Evolutionary conservation across 2,113 vertebrate species (phyloP), one percentile per base, ranked within the genome.

Genomic region (Sturnira hondurensis): DNA sequence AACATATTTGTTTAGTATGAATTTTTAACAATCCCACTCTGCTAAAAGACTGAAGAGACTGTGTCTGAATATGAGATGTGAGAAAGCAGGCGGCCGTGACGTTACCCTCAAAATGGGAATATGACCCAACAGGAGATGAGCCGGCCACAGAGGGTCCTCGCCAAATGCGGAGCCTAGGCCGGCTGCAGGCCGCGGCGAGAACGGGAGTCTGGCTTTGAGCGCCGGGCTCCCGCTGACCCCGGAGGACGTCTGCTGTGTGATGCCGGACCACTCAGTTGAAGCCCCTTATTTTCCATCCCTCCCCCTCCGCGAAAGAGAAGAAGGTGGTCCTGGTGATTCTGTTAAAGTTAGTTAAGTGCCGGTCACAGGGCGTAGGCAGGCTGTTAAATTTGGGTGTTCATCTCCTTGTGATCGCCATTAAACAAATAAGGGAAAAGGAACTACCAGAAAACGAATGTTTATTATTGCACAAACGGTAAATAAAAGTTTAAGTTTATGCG

Each of bases 121-220:
- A 43, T 38, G n/a, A 16, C 1, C 68, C 47, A 43, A 3, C 26
- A 56, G 4, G 16, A 71, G 71, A n/a, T 2, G 12, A 28, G 70
- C 28, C 71, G 76, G 65, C 16, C 0, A 45, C 5, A 2, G 0
- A 7, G 13, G 52, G 33, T 47, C 2, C 61, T 33, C 20, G 17
- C 14, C 67, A 7, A 2, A 6, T 9, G 0, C 10, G n/a, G 70
- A 15, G 47, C 9, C 20, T 13, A 13, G 2, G 52, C 31, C 2
- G 11, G 1, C 52, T n/a, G 7, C 11, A 83, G 5, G 4, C 10
- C 38, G 0, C 43, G 15, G 85, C 24, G 68, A 45, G 16, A 45
- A 33, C 0, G 2, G 3, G 31, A n/a, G 13, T 22, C 87, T 68
- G 22, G 0, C 0, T 0, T 20, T 13, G 5, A 67, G 31, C 2